Evolutionary conservation across 2,888 invertebrate species (phyloP).

Genomic region (Gibbula magus): DNA sequence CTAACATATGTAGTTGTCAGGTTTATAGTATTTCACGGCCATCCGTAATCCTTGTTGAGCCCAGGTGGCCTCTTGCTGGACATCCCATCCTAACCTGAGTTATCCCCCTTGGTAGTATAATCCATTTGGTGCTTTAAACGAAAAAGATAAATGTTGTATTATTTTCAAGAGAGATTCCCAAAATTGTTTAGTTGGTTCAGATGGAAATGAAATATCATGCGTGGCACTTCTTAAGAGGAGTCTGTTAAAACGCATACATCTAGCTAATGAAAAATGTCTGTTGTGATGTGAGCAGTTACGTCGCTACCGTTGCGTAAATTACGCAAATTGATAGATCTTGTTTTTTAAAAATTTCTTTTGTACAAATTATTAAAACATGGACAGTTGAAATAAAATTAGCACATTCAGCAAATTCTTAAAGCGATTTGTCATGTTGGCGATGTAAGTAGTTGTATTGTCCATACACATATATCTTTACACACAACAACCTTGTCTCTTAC

Average conservation of each 20-base stretch:
- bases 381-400: too few relatives aligned
- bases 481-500: too few relatives aligned
- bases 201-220: not conserved
- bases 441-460: too few relatives aligned
- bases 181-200: not conserved
- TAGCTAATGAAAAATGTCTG: not conserved
- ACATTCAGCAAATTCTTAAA: too few relatives aligned
- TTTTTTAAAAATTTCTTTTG: too few relatives aligned
- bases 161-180: not conserved
- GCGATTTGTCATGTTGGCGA: too few relatives aligned
- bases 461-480: too few relatives aligned
- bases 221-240: not conserved
- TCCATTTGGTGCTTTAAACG: not conserved
- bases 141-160: not conserved
- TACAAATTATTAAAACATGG: too few relatives aligned
- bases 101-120: not conserved
- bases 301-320: too few relatives aligned
- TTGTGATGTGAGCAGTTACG: not conserved
- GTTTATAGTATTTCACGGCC: not conserved
- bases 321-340: too few relatives aligned
- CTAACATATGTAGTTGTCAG: constrained; percentile 15
- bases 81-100: not conserved
- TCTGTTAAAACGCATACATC: not conserved
- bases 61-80: not conserved
- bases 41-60: not conserved